Evolutionary conservation across 2,797 vertebrate genomes (phyloP), one percentile per base, ranked within the genome.

Genomic region (Siniperca obscura): DNA sequence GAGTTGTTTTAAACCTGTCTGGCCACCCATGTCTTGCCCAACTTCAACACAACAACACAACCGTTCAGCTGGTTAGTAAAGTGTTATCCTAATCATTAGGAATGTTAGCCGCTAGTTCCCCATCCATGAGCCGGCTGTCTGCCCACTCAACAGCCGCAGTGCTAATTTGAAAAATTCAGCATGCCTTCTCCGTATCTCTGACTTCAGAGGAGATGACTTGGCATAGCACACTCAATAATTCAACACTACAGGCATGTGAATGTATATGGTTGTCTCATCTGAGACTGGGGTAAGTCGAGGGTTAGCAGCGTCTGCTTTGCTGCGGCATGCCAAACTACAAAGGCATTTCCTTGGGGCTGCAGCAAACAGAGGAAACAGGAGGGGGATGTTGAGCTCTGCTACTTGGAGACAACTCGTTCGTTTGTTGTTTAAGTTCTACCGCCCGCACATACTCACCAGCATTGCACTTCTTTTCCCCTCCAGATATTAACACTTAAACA

Each of bases 141-240:
- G 73, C 88, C 72, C 80, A 3, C 66, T 89, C 68, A 36, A 71
- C 83, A 80, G 80, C 89, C 80, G 71, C 88, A 80, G 83, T 52
- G 83, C 83, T 90, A 86, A 90, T 90, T 90, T 87, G 72, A 90
- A 91, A 90, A 87, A 90, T 90, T 90, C 90, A 84, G 80, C 80
- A 84, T 67, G 80, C 83, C 86, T 87, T 85, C 70, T 68, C 85
- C 34, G 3, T 85, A 85, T 89, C 82, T 90, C 89, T 70, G 84
- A 92, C 91, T 94, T 94, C 92, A 92, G 91, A 94, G 88, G 87
- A 87, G 90, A 92, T 86, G 91, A 85, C 86, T 87, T 86, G 86
- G 89, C 88, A 73, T 81, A 69, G 87, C 88, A 9, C 50, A 11
- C 78, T 95, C 84, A 94, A 93, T 94, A 94, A 95, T 95, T 95